Evolutionary conservation across 2,797 vertebrate species (phyloP).

Genomic region (Cynopterus sphinx): DNA sequence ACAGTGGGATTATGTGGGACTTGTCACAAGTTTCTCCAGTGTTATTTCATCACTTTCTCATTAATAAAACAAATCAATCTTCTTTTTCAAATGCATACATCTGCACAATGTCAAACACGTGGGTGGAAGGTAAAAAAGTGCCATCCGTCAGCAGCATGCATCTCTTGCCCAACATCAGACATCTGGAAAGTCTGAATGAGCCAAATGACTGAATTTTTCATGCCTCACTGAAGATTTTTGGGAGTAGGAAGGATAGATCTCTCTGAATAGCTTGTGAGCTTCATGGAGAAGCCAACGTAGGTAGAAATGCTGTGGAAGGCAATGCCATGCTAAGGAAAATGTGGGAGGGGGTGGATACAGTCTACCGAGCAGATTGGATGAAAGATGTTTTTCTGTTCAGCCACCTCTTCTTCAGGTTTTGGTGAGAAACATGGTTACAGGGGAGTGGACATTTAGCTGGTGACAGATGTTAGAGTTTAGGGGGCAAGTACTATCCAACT

Average conservation of each 20-base stretch:
- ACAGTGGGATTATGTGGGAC: not conserved
- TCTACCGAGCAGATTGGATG: not conserved
- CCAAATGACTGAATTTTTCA: slow-evolving; percentile 54
- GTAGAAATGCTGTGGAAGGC: not conserved
- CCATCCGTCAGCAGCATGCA: not conserved
- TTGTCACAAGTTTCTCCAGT: not conserved
- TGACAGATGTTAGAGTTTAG: not conserved
- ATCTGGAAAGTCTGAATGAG: slow-evolving; percentile 66
- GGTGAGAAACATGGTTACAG: not conserved
- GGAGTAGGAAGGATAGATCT: not conserved
- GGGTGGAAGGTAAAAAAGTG: slow-evolving; percentile 13
- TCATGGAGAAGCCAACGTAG: not conserved
- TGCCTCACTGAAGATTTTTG: not conserved
- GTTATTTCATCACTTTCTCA: slow-evolving; percentile 30
- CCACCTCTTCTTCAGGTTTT: not conserved
- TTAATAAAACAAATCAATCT: slow-evolving; percentile 69
- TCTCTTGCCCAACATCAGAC: slow-evolving; percentile 43
- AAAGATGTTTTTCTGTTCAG: not conserved
- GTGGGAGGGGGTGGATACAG: not conserved
- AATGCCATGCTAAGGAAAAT: not conserved
- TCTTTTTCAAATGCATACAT: slow-evolving; percentile 37
- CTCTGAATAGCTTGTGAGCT: slow-evolving; percentile 31
- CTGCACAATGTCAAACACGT: not conserved
- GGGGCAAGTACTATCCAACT: not conserved
- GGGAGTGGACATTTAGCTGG: not conserved